These are phyloP conservation scores for Aquatica leii DNA, from an alignment of 2,888 invertebrate species.

Conservation along the genomic window DNA sequence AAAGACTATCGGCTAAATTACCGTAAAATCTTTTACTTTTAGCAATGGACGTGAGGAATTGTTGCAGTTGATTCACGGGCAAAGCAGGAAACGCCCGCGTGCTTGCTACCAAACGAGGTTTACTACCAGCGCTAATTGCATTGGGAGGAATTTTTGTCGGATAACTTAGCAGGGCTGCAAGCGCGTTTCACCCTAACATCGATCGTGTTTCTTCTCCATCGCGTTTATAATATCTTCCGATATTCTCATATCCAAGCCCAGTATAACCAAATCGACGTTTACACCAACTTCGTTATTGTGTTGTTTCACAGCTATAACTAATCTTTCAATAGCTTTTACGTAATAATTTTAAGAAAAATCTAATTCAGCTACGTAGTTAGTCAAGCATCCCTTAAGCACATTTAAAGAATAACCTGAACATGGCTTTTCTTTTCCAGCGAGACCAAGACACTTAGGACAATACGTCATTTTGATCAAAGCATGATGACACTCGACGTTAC, in stretches of 20 bases:
- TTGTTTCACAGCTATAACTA: conserved; percentile 72
- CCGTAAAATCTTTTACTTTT: conserved; percentile 85
- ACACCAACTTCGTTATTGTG: conserved; percentile 69
- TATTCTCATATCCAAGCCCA: conserved; percentile 81
- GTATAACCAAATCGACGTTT: conserved; percentile 80
- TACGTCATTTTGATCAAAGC: conserved; percentile 77
- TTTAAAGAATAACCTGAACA: conserved; percentile 92
- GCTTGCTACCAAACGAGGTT: conserved; percentile 50
- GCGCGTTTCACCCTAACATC: conserved; percentile 75
- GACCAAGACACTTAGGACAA: conserved; percentile 80
- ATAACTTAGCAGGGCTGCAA: conserved; percentile 60
- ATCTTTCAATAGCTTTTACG: conserved; percentile 82
- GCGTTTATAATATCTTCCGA: conserved; percentile 93
- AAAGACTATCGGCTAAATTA: conserved; percentile 80
- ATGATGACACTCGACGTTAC: conserved; percentile 71
- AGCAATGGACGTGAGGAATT: conserved; percentile 71
- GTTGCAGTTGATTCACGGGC: conserved; percentile 70
- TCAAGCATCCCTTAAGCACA: conserved; percentile 88
- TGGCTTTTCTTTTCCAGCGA: conserved; percentile 72
- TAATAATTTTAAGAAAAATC: conserved; percentile 91
- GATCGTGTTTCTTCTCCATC: conserved; percentile 82
- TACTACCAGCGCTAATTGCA: conserved; percentile 48
- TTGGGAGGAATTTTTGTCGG: conserved; percentile 43
- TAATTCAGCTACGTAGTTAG: conserved; percentile 81
- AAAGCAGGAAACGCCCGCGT: conserved; percentile 66